These are phyloP conservation scores for Crocidura indochinensis DNA, from an alignment of 2,797 vertebrate species.

Conservation along the genomic window DNA sequence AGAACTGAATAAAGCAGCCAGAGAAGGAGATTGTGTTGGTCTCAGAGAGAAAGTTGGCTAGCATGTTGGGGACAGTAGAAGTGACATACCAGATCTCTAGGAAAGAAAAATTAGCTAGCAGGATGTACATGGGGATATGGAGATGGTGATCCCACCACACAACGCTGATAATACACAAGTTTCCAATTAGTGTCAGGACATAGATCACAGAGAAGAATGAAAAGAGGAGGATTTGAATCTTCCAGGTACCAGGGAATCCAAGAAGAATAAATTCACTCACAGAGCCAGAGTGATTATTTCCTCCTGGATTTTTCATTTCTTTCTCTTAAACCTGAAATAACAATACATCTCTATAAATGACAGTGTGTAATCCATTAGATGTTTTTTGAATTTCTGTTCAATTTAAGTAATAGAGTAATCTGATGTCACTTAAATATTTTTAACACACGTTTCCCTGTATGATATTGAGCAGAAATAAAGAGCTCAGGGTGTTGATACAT, in stretches of 20 bases:
- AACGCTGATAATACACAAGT: conserved; percentile 70
- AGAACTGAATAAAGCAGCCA: conserved; percentile 79
- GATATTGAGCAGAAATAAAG: not conserved
- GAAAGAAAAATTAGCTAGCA: conserved; percentile 80
- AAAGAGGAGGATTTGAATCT: conserved; percentile 69
- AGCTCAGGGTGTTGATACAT: not conserved
- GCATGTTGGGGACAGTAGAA: conserved; percentile 71
- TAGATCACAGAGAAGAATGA: conserved; percentile 71
- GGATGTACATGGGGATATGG: conserved; percentile 74
- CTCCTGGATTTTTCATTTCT: conserved; percentile 19
- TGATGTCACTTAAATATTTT: not conserved
- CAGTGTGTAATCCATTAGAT: not conserved
- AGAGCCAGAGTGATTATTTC: conserved; percentile 33
- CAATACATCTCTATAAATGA: not conserved
- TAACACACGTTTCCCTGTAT: not conserved
- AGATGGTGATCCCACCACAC: conserved; percentile 51
- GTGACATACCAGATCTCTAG: conserved; percentile 79
- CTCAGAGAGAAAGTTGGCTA: conserved; percentile 68
- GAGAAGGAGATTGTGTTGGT: conserved; percentile 70
- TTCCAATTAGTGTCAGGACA: conserved; percentile 64
- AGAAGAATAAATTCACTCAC: conserved; percentile 76
- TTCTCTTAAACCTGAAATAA: not conserved
- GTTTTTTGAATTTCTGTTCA: not conserved
- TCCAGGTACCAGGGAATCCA: conserved; percentile 68
- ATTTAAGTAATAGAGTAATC: not conserved